Evolutionary conservation across 2,113 vertebrate species (phyloP), one percentile per base, ranked within the genome.

Genomic region (Spermophilus dauricus): DNA sequence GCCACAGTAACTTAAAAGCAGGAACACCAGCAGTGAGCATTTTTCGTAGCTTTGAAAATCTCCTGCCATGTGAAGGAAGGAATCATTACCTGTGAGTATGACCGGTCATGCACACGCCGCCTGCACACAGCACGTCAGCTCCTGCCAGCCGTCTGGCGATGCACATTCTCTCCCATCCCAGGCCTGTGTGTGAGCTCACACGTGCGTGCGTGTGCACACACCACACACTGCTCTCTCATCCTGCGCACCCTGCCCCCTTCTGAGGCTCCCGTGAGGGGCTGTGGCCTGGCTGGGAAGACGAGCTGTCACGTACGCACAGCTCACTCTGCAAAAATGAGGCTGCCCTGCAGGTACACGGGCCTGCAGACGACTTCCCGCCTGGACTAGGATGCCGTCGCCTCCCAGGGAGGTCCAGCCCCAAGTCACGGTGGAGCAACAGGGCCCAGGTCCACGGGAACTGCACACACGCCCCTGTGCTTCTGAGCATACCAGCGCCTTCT

Each of bases 1-100:
- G 73, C 89, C 78, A 83, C 12, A 17, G 65, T 30, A n/a, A 93
- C 85, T 69, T 24, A 42, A 63, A 67, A 76, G 78, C 97, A 18
- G 1, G 45, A 42, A 84, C 72, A 84, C 97, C 92, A 69, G 48
- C 85, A 78, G 82, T 11, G 73, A 51, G 84, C 93, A 4, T 48
- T 37, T 42, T 18, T 82, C 48, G 65, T 65, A 2, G 91, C 56
- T 80, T 0, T 20, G 69, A 91, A 96, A 89, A 70, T 56, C 51
- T 88, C 34, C 82, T 39, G 17, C 48, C 94, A 42, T 76, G 45
- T 45, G 45, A 45, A 45, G 45, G 45, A 9, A 56, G 20, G 24
- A 30, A 1, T n/a, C 7, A 5, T 0, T 11, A 32, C 39, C 61
- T 70, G 4, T 12, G 9, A 51, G 8, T 8, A 9, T 45, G 45